Base-by-base conservation (phyloP, 2,113 vertebrate species). In the Galeopterus variegatus region DNA sequence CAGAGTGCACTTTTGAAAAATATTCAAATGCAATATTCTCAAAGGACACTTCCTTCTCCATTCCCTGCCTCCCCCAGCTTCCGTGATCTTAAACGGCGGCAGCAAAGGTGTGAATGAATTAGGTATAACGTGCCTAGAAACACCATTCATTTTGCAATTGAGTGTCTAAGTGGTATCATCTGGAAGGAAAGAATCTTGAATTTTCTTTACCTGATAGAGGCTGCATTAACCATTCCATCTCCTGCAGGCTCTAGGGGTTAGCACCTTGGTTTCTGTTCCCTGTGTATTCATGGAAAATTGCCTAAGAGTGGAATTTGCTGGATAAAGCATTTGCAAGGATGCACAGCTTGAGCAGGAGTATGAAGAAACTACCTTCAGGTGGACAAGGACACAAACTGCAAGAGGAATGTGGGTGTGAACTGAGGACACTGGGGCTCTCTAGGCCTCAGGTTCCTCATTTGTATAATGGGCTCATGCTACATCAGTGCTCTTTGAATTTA, bases 291-390 rank as follows among this genome's bases (percentile, higher is more conserved):
- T 17, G 48, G 67, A 64, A 10, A 24, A 3, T 7, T 8, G 12
- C 2, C 18, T 1, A 6, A 15, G 73, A 45, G 48, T 5, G 4
- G 26, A 26, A 15, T 62, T 33, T 23, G 4, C 19, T 15, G 11
- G 62, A 19, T 31, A 5, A 62, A 13, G 17, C 6, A 1, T 5
- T 2, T 1, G 24, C 3, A 1, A 36, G 69, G 31, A 13, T 19
- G 17, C 36, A 33, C n/a, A 1, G 26, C 64, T 56, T 26, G 31
- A 11, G 21, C 64, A 28, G n/a, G 82, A 8, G 28, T 23, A 3
- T 14, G 0, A 0, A 36, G 67, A 33, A 17, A 0, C 60, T 6
- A 6, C 6, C 3, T 15, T 5, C 19, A 8, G 0, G 0, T 18
- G n/a, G 5, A 4, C n/a, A 41, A 36, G 4, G 12, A 54, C 11